A percentile compares a stretch with the other conserved stretches of the same genome.
phyloP scores from a whole-genome alignment of 2,797 vertebrate genomes.

The Myotis pilosus region DNA sequence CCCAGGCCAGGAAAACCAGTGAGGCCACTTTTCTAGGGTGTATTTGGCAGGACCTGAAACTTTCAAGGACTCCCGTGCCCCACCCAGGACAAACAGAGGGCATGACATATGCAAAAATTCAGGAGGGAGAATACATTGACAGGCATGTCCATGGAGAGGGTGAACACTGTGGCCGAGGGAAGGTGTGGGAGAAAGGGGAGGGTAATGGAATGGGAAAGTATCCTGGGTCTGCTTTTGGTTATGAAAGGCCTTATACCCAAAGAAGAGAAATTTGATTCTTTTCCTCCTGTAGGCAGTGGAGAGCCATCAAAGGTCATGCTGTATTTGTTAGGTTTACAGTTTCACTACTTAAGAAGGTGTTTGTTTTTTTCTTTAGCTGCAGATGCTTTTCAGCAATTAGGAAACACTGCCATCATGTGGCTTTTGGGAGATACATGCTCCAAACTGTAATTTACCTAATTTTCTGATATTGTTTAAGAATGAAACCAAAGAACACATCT shows the following conservation, averaged over 20 bases:
- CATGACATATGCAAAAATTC: background rate
- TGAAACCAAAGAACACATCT: background rate
- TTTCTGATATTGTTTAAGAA: background rate
- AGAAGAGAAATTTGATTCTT: background rate
- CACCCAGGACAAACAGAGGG: background rate
- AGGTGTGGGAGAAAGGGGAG: background rate
- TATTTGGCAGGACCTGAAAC: background rate
- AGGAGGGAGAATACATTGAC: background rate
- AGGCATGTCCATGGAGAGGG: background rate
- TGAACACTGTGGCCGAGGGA: background rate
- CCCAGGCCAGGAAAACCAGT: background rate
- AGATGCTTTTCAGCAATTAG: constrained; percentile 24
- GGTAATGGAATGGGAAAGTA: background rate
- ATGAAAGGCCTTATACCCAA: background rate
- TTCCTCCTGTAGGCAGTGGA: background rate
- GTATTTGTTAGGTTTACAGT: background rate
- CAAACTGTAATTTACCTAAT: background rate
- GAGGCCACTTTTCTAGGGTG: constrained; percentile 12
- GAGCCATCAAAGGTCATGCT: background rate
- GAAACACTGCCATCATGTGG: constrained; percentile 75
- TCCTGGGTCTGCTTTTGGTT: background rate
- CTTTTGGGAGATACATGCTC: background rate
- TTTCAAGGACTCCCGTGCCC: background rate
- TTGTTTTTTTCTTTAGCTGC: background rate
- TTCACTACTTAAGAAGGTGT: background rate